Percentiles rank a stretch among this genome's conserved stretches.
phyloP scores from a whole-genome alignment of 2,888 invertebrate genomes.

The Tiliacea citrago region DNA sequence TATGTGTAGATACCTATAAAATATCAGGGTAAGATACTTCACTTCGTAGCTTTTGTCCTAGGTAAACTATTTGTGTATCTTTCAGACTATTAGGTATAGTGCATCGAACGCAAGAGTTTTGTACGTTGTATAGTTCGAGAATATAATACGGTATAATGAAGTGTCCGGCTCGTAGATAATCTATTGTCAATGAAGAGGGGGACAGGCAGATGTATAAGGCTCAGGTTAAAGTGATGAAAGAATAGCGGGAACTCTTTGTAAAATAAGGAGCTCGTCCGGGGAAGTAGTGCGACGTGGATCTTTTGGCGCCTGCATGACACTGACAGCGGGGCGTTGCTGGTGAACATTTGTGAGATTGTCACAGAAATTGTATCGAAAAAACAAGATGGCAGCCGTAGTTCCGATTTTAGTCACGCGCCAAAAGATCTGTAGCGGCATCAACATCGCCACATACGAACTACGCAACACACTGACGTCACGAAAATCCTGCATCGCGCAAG shows the following conservation, averaged over 20 bases:
- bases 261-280: background rate
- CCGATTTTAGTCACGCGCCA: too few species aligned
- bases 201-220: slow-evolving; percentile 59
- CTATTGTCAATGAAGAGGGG: slow-evolving; percentile 79
- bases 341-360: too few species aligned
- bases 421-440: too few species aligned
- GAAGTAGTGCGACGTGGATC: background rate
- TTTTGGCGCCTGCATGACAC: background rate
- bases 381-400: background rate
- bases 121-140: slow-evolving; percentile 51
- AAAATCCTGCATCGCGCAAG: too few species aligned
- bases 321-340: background rate
- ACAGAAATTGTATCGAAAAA: background rate
- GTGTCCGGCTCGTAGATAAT: slow-evolving; percentile 81
- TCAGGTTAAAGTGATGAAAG: slow-evolving; percentile 20
- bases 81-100: slow-evolving; percentile 19
- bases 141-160: slow-evolving; percentile 78
- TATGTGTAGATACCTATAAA: background rate
- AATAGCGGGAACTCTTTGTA: slow-evolving; percentile 18
- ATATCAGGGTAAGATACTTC: background rate
- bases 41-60: background rate
- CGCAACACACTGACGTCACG: too few species aligned
- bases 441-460: too few species aligned
- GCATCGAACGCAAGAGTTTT: slow-evolving; percentile 49
- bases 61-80: slow-evolving; percentile 29